These are phyloP conservation scores for Dicrostonyx torquatus DNA, from an alignment of 2,797 vertebrate genomes.

Conservation along the genomic window DNA sequence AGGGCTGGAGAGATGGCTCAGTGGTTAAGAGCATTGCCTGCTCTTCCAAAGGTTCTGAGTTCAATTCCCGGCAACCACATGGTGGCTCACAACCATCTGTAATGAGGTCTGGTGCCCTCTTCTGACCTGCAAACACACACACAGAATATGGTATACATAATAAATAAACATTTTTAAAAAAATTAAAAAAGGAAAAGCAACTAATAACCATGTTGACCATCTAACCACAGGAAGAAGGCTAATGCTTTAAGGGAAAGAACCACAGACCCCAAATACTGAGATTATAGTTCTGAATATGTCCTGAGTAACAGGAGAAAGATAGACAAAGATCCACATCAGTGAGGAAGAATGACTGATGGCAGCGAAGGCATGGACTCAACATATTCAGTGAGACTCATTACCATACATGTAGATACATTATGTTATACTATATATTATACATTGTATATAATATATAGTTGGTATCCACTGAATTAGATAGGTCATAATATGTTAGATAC, in stretches of 20 bases:
- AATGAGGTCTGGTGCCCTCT: no score
- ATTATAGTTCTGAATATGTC: background rate
- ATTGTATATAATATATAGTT: background rate
- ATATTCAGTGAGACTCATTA: conserved; percentile 39
- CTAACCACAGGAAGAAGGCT: background rate
- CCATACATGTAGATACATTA: conserved; percentile 27
- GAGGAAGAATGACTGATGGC: conserved; percentile 60
- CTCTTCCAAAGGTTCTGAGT: no score
- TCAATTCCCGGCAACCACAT: no score
- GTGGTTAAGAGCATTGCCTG: no score
- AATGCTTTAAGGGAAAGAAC: background rate
- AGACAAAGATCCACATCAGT: conserved; percentile 42
- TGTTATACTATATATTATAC: background rate
- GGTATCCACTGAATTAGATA: background rate
- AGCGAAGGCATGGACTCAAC: conserved; percentile 48
- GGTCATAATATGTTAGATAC: background rate
- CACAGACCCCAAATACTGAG: background rate
- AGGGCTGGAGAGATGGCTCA: no score
- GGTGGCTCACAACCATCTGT: no score
- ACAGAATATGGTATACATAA: no score
- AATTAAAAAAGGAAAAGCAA: conserved; percentile 8
- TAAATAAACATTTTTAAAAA: no score
- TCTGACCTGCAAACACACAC: no score
- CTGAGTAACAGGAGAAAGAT: conserved; percentile 12
- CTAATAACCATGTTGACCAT: background rate